Evolutionary conservation across 2,113 vertebrate genomes (phyloP).

Genomic region (Catharus minimus): DNA sequence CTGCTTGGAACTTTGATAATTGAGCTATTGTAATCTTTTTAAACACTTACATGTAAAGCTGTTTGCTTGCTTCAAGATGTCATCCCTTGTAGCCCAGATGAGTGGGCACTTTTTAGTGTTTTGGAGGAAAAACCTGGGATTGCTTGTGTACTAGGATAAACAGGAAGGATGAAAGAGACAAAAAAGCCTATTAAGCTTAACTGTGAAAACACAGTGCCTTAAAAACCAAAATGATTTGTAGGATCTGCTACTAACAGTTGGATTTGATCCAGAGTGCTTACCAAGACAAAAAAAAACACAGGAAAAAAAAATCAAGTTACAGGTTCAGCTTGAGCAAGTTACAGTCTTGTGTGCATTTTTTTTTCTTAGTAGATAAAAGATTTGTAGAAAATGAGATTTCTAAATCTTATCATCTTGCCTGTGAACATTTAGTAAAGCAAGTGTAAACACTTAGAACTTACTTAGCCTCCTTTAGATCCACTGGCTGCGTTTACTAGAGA

Average conservation of each 20-base stretch:
- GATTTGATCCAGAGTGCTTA: neutral
- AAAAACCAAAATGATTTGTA: accelerated
- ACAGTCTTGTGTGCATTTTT: neutral
- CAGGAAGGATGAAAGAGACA: neutral
- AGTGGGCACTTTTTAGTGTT: neutral
- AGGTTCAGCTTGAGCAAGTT: neutral
- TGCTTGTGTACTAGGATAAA: neutral
- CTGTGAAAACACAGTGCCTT: neutral
- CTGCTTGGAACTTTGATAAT: neutral
- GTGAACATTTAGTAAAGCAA: neutral
- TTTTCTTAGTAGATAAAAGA: neutral
- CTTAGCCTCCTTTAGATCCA: accelerated
- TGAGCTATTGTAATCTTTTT: neutral
- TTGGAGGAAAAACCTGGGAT: neutral
- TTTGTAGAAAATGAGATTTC: neutral
- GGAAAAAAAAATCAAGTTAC: neutral
- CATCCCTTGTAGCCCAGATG: neutral
- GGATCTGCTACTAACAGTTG: neutral
- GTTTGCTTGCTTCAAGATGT: neutral
- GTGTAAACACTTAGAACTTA: neutral
- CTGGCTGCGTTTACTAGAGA: accelerated
- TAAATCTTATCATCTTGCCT: neutral
- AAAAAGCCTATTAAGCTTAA: neutral
- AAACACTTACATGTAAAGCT: neutral
- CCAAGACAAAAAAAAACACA: neutral